phyloP scores from a whole-genome alignment of 2,797 vertebrate genomes.

The Neostethus bicornis region DNA sequence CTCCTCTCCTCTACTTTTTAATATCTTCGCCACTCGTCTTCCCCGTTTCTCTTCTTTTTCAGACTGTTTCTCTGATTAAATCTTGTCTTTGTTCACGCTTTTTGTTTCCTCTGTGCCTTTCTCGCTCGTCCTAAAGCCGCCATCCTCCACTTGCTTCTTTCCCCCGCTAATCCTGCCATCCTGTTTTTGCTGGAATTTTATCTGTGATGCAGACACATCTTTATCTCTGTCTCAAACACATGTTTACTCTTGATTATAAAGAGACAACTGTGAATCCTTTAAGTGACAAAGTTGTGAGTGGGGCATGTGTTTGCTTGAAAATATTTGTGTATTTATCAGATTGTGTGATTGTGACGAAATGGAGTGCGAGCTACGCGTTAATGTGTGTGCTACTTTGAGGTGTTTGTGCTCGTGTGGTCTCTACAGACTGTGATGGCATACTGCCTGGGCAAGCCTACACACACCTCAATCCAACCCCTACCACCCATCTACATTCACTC shows the following conservation, averaged over 20 bases:
- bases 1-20: constrained; percentile 69
- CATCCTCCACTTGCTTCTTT: constrained; percentile 60
- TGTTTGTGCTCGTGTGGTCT: constrained; percentile 75
- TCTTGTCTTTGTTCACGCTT: constrained; percentile 71
- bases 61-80: constrained; percentile 71
- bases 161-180: constrained; percentile 71
- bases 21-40: constrained; percentile 69
- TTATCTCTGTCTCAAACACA: constrained; percentile 79
- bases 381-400: constrained; percentile 72
- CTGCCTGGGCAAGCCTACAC: constrained; percentile 84
- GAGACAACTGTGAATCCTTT: constrained; percentile 81
- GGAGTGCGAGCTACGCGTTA: constrained; percentile 66
- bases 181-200: constrained; percentile 78
- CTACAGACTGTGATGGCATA: constrained; percentile 73
- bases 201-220: constrained; percentile 78
- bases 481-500: constrained; percentile 55
- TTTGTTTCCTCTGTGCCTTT: constrained; percentile 59
- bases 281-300: constrained; percentile 79
- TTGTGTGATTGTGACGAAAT: constrained; percentile 68
- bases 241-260: constrained; percentile 81
- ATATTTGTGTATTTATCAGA: constrained; percentile 76
- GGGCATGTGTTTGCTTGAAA: constrained; percentile 79
- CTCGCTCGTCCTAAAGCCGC: constrained; percentile 54
- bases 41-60: constrained; percentile 62
- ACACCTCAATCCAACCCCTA: constrained; percentile 43